Percentiles rank a stretch among this genome's conserved stretches.
Evolutionary conservation across 2,113 vertebrate species (phyloP).

Genomic region (Bufo bufo): DNA sequence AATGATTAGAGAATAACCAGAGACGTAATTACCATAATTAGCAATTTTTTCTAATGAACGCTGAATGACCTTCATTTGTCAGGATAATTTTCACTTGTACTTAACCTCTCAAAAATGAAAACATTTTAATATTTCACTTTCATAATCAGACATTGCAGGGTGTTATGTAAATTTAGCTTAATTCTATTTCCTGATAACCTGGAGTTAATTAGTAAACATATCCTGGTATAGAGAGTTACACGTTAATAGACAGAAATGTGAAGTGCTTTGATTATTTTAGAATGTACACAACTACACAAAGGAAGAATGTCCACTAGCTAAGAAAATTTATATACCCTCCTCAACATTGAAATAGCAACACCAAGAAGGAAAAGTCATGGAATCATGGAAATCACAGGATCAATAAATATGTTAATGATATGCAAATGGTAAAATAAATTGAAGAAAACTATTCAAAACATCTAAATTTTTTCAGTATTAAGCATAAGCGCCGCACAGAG

Average conservation of each 20-base stretch:
- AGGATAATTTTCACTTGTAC: not conserved
- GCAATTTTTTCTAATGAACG: constrained; percentile 12
- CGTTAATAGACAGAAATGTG: not conserved
- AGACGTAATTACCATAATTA: not conserved
- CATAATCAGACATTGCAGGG: not conserved
- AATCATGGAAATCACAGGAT: too few relatives aligned
- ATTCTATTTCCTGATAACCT: not conserved
- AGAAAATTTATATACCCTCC: too few relatives aligned
- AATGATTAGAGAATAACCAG: constrained; percentile 5
- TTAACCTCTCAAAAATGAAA: constrained; percentile 7
- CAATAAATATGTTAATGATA: too few relatives aligned
- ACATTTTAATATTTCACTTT: not conserved
- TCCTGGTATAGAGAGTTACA: not conserved
- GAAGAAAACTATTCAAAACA: too few relatives aligned
- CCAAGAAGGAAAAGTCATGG: too few relatives aligned
- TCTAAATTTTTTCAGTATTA: too few relatives aligned
- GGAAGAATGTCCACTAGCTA: not conserved
- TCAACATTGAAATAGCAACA: too few relatives aligned
- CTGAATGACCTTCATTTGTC: not conserved
- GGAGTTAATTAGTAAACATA: not conserved
- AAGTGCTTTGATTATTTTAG: not conserved
- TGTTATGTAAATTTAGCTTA: not conserved
- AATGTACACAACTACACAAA: not conserved
- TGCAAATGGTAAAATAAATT: too few relatives aligned
- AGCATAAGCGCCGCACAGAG: too few relatives aligned